A percentile compares a stretch with the other conserved stretches of the same genome.
Evolutionary conservation across 2,113 vertebrate species (phyloP).

Genomic region (Thunnus thynnus): DNA sequence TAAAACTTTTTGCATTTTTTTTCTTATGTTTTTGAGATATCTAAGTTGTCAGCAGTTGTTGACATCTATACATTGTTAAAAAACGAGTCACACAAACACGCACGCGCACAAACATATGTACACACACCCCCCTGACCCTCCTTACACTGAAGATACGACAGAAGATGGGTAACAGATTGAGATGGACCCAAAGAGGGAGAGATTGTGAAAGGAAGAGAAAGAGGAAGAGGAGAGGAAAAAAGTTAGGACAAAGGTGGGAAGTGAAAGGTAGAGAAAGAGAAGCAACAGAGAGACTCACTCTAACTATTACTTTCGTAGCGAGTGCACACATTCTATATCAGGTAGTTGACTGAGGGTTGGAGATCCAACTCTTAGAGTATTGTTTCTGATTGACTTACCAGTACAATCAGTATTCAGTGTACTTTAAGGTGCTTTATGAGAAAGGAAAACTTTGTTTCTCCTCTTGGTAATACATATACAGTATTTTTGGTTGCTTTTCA

Average conservation of each 20-base stretch:
- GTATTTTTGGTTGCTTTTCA: constrained; percentile 3
- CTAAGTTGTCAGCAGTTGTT: neutral
- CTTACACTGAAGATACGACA: constrained; percentile 49
- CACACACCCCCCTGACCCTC: constrained; percentile 50
- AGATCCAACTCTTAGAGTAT: neutral
- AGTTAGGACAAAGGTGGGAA: constrained; percentile 12
- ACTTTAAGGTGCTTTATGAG: neutral
- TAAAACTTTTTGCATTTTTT: neutral
- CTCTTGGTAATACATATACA: neutral
- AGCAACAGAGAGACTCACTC: constrained; percentile 7
- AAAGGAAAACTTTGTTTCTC: neutral
- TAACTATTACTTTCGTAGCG: neutral
- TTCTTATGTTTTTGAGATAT: neutral
- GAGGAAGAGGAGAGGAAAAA: constrained; percentile 5
- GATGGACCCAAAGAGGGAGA: constrained; percentile 55
- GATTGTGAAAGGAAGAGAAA: constrained; percentile 11
- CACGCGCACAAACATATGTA: neutral
- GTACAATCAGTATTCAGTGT: neutral
- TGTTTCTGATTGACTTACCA: neutral
- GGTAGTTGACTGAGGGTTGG: neutral
- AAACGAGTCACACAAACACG: constrained; percentile 38
- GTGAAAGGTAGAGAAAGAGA: neutral
- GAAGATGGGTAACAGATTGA: constrained; percentile 61
- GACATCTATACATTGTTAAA: constrained; percentile 28
- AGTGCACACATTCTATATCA: neutral